Conservation (phyloP, 1,140 invertebrate genomes). For the Heliconius congener region DNA sequence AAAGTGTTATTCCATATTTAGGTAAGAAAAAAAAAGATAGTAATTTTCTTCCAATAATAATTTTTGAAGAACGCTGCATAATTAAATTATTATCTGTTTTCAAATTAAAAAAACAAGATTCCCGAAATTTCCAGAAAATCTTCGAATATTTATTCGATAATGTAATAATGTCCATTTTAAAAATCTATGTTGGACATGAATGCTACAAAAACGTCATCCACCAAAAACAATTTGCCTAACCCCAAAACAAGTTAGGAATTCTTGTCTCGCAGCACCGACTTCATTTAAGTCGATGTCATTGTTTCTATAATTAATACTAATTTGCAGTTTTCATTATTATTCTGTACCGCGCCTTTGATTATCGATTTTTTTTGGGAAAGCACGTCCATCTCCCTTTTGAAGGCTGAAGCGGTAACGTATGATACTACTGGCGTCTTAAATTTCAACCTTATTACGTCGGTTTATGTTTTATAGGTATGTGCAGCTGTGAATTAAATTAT, state of each 20-base stretch:
- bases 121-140: neutral
- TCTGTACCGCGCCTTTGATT: constrained; percentile 64
- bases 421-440: constrained; percentile 25
- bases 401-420: constrained; percentile 38
- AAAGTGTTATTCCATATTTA: too few species aligned
- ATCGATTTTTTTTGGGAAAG: constrained; percentile 64
- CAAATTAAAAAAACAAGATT: neutral
- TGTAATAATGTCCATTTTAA: constrained; percentile 7
- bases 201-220: constrained; percentile 8
- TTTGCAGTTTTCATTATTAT: constrained; percentile 75
- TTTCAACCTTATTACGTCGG: constrained; percentile 43
- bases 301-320: constrained; percentile 78
- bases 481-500: constrained; percentile 46
- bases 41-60: too few species aligned
- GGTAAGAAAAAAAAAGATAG: too few species aligned
- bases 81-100: neutral
- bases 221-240: constrained; percentile 32
- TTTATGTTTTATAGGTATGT: constrained; percentile 46
- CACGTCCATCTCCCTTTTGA: constrained; percentile 63
- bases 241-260: constrained; percentile 57
- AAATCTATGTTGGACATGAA: constrained; percentile 1
- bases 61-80: neutral
- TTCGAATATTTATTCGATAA: constrained; percentile 4
- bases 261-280: constrained; percentile 54
- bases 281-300: constrained; percentile 70